Conservation (phyloP, 2,113 vertebrate genomes). For the Dasyprocta punctata region DNA sequence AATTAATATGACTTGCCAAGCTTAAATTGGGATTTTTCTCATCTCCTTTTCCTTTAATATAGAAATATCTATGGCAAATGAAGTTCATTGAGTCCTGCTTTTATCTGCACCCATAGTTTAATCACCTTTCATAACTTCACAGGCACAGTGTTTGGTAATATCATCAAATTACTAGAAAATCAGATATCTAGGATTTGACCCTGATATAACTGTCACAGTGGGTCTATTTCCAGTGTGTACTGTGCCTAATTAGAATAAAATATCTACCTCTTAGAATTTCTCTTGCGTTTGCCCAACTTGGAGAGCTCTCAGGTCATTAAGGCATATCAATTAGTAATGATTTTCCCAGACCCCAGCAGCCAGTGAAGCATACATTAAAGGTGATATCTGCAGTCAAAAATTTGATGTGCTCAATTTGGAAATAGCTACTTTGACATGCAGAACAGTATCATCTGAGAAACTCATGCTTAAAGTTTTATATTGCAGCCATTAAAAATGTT, state of each 20-base stretch:
- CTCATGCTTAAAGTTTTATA: conserved; percentile 78
- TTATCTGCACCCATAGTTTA: conserved; percentile 63
- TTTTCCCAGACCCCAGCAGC: conserved; percentile 82
- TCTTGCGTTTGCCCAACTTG: conserved; percentile 81
- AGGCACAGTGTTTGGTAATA: conserved; percentile 77
- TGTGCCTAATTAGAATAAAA: conserved; percentile 87
- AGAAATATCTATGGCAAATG: conserved; percentile 55
- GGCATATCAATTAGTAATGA: conserved; percentile 88
- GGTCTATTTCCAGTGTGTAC: conserved; percentile 81
- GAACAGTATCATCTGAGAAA: conserved; percentile 76
- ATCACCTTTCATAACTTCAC: conserved; percentile 74
- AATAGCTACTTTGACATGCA: conserved; percentile 77
- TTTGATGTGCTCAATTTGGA: conserved; percentile 80
- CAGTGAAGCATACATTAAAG: conserved; percentile 84
- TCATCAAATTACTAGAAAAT: conserved; percentile 82
- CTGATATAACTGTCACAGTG: conserved; percentile 84
- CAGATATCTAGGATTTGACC: conserved; percentile 82
- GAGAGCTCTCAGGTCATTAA: conserved; percentile 88
- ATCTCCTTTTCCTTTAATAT: background rate
- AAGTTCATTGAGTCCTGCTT: conserved; percentile 60
- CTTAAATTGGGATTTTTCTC: conserved; percentile 35
- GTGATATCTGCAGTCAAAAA: conserved; percentile 82
- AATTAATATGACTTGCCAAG: conserved; percentile 73
- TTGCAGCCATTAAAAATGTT: conserved; percentile 78
- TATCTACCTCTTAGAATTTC: conserved; percentile 85